Conservation (phyloP, 2,888 invertebrate species). For the Sericinus montela region DNA sequence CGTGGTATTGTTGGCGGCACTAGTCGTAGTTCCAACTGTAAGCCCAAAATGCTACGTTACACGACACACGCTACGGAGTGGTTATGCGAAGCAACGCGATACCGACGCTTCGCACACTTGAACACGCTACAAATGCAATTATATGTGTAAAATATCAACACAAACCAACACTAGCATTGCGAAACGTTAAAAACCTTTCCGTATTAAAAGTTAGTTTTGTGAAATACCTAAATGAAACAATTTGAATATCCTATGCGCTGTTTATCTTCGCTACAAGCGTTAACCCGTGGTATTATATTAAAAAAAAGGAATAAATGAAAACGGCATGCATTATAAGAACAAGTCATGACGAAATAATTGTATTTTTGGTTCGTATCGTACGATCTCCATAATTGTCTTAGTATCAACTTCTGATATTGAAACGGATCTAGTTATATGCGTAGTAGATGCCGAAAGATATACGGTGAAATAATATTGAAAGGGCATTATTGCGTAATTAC, state of each 20-base stretch:
- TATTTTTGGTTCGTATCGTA: too few relatives aligned
- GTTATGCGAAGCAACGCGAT: too few relatives aligned
- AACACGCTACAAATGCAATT: neutral
- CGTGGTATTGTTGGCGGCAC: constrained; percentile 66
- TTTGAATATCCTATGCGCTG: neutral
- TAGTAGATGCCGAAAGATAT: too few relatives aligned
- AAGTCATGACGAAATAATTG: too few relatives aligned
- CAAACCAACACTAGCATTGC: neutral
- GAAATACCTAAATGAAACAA: too few relatives aligned
- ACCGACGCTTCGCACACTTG: neutral
- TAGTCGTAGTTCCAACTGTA: constrained; percentile 67
- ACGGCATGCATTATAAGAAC: neutral
- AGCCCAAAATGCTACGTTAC: constrained; percentile 22
- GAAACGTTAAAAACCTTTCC: neutral
- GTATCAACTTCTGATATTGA: too few relatives aligned
- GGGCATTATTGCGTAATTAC: too few relatives aligned
- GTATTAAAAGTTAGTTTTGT: neutral
- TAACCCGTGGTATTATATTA: neutral
- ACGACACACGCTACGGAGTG: too few relatives aligned
- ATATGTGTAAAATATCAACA: neutral
- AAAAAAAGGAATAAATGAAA: neutral
- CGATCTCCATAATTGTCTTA: too few relatives aligned
- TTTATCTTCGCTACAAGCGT: neutral
- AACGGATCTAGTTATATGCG: too few relatives aligned
- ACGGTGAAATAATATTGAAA: too few relatives aligned